phyloP scores from a whole-genome alignment of 2,113 vertebrate species.

The Taxidea taxus region DNA sequence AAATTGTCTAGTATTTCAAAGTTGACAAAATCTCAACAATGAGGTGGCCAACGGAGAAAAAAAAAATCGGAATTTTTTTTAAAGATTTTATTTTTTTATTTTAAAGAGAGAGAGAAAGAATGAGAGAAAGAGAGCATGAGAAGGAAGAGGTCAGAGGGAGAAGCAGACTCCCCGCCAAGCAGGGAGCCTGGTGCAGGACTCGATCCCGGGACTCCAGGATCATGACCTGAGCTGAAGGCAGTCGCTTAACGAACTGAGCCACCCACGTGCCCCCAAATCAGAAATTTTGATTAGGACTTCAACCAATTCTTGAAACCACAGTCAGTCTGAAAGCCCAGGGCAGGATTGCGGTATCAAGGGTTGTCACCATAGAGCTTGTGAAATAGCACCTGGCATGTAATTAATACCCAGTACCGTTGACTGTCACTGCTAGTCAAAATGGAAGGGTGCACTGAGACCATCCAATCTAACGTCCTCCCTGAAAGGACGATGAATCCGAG shows the following conservation, averaged over 20 bases:
- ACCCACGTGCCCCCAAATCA: no score
- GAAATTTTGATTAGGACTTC: no score
- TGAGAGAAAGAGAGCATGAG: no score
- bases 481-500: not conserved
- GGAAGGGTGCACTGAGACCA: not conserved
- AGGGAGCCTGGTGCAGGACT: no score
- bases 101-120: no score
- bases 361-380: not conserved
- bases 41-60: not conserved
- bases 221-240: no score
- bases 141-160: no score
- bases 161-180: no score
- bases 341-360: fast-evolving
- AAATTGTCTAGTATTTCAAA: not conserved
- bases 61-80: no score
- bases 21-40: not conserved
- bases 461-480: fast-evolving
- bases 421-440: fast-evolving
- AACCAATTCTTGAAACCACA: not conserved
- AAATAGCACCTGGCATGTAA: fast-evolving
- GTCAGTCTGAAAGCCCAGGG: not conserved
- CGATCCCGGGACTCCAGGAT: no score
- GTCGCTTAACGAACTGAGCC: no score
- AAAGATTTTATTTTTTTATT: no score
- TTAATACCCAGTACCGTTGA: fast-evolving